Conservation (phyloP, 1,140 invertebrate genomes). For the Drosophila orosa region DNA sequence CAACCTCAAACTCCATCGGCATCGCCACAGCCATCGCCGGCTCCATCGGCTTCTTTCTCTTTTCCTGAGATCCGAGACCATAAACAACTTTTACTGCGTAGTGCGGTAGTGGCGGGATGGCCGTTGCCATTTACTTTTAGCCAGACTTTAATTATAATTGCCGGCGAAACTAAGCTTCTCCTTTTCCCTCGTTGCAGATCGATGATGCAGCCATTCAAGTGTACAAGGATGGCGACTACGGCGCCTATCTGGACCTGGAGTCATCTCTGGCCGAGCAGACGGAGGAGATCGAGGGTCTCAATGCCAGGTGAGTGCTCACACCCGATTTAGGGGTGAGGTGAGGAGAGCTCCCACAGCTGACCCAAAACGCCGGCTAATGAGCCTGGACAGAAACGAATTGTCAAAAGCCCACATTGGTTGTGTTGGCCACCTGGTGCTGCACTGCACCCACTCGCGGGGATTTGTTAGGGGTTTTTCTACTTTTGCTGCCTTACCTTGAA, state of each 20-base stretch:
- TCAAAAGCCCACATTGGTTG: slow-evolving; percentile 31
- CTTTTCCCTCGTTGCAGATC: slow-evolving; percentile 88
- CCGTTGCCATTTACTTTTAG: slow-evolving; percentile 63
- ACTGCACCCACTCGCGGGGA: slow-evolving; percentile 25
- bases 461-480: slow-evolving; percentile 47
- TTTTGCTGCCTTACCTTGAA: slow-evolving; percentile 67
- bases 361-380: slow-evolving; percentile 41
- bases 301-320: slow-evolving; percentile 92
- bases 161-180: slow-evolving; percentile 43
- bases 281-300: slow-evolving; percentile 97
- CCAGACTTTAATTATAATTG: slow-evolving; percentile 77
- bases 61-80: slow-evolving; percentile 51
- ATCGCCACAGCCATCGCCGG: slow-evolving; percentile 11
- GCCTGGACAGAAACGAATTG: slow-evolving; percentile 48
- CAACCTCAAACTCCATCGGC: slow-evolving; percentile 20
- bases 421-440: slow-evolving; percentile 37
- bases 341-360: slow-evolving; percentile 26
- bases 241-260: slow-evolving; percentile 97
- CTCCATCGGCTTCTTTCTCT: slow-evolving; percentile 52
- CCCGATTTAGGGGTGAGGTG: slow-evolving; percentile 7
- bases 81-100: slow-evolving; percentile 83
- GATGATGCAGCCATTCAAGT: slow-evolving; percentile 98
- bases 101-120: slow-evolving; percentile 62
- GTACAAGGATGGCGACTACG: slow-evolving; percentile 98
- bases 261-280: slow-evolving; percentile 97